Conservation (phyloP, 2,888 invertebrate species). For the Liopterus haemorrhoidalis region DNA sequence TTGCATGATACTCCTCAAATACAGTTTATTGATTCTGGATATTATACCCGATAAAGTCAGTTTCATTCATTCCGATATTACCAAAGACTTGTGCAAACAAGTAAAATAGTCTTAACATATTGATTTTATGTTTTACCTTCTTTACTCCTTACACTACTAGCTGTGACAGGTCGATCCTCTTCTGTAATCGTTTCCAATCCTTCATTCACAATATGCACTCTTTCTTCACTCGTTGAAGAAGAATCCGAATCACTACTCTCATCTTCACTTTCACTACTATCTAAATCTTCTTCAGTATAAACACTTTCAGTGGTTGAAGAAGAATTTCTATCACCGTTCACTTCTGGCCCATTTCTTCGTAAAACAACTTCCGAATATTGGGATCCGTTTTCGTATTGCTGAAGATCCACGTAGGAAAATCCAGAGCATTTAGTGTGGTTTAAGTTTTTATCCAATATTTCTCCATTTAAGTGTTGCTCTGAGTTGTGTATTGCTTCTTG, state of each 20-base stretch:
- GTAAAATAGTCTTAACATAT: too few relatives aligned
- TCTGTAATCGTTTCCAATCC: constrained; percentile 45
- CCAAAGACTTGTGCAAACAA: too few relatives aligned
- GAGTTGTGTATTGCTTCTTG: constrained; percentile 11
- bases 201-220: constrained; percentile 37
- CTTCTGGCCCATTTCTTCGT: constrained; percentile 6
- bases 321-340: constrained; percentile 11
- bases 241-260: constrained; percentile 24
- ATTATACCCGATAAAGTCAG: too few relatives aligned
- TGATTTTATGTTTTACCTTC: too few relatives aligned
- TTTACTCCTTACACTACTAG: constrained; percentile 34
- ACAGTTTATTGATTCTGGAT: too few relatives aligned
- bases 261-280: constrained; percentile 35
- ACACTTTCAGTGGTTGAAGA: constrained; percentile 18
- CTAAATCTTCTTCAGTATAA: constrained; percentile 16
- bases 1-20: too few relatives aligned
- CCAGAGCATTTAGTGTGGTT: constrained; percentile 16
- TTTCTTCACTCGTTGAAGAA: constrained; percentile 13
- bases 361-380: background rate
- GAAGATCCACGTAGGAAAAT: constrained; percentile 18
- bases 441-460: background rate
- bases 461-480: too few relatives aligned
- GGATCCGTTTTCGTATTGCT: background rate
- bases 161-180: constrained; percentile 40
- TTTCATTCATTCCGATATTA: too few relatives aligned